Conservation (phyloP, 2,888 invertebrate genomes). For the Neoscelio sp. region DNA sequence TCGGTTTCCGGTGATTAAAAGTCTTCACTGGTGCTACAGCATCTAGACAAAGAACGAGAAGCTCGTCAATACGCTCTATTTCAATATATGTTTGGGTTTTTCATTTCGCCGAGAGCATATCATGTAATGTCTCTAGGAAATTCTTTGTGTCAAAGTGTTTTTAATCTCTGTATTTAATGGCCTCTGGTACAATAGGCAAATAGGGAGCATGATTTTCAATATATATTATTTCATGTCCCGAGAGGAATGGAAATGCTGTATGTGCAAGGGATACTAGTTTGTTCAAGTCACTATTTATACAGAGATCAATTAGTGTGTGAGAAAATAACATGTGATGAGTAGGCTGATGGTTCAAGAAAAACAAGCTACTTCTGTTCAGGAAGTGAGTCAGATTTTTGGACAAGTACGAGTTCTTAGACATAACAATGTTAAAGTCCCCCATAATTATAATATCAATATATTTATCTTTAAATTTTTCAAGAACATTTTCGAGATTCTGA, state of each 20-base stretch:
- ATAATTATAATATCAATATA: neutral
- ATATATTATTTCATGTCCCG: neutral
- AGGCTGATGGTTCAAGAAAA: neutral
- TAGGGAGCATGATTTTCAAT: neutral
- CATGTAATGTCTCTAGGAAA: too few relatives aligned
- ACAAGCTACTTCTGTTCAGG: neutral
- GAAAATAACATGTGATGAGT: neutral
- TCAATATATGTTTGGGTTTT: too few relatives aligned
- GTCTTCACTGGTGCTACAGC: neutral
- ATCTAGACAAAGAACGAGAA: too few relatives aligned
- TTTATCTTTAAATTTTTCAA: too few relatives aligned
- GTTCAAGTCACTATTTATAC: neutral
- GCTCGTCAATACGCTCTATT: too few relatives aligned
- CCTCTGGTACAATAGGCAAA: too few relatives aligned
- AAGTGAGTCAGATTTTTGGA: neutral
- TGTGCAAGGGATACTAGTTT: neutral
- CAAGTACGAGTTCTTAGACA: neutral
- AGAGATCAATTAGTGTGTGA: constrained; percentile 2
- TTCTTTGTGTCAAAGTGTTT: too few relatives aligned
- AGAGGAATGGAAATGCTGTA: too few relatives aligned
- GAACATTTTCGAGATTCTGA: neutral
- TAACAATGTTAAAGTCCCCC: constrained; percentile 3
- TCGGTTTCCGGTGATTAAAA: neutral
- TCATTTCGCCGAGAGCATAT: too few relatives aligned
- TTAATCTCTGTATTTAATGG: too few relatives aligned